Conservation (phyloP, 92 coral and sea anemone genomes). For the Desmophyllum pertusum region DNA sequence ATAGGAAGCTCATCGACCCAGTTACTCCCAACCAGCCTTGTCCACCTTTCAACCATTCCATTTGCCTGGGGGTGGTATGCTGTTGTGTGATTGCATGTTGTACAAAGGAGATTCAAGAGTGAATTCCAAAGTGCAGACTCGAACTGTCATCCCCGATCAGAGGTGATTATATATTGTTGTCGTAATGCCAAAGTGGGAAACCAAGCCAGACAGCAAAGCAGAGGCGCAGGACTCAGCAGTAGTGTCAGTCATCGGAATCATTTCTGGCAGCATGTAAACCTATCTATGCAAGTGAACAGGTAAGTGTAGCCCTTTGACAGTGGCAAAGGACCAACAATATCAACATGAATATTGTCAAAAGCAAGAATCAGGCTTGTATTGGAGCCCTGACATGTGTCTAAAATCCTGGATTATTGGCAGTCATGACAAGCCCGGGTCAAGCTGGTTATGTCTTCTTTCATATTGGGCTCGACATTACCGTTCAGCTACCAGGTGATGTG, state of each 20-base stretch:
- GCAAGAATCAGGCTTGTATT: neutral
- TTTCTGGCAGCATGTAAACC: conserved; percentile 59
- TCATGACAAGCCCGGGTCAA: conserved; percentile 18
- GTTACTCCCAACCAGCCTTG: conserved; percentile 28
- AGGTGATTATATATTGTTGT: conserved; percentile 44
- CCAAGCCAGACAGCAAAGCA: conserved; percentile 53
- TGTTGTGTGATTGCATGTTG: conserved; percentile 55
- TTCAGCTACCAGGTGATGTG: neutral
- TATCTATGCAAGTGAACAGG: conserved; percentile 52
- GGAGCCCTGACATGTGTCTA: conserved; percentile 9
- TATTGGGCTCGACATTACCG: neutral
- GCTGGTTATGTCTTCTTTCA: too few species aligned
- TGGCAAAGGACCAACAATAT: conserved; percentile 36
- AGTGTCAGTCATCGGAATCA: conserved; percentile 50
- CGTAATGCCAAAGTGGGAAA: conserved; percentile 28
- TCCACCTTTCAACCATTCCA: conserved; percentile 53
- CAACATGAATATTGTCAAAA: conserved; percentile 38
- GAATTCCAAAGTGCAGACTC: conserved; percentile 60
- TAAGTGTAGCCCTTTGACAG: conserved; percentile 52
- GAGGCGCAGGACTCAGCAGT: conserved; percentile 53
- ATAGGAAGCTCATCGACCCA: conserved; percentile 50
- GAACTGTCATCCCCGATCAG: conserved; percentile 59
- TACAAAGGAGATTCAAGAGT: conserved; percentile 58
- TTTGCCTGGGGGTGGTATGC: conserved; percentile 62
- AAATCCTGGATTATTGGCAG: conserved; percentile 30